These are phyloP conservation scores for Sitta carolinensis DNA, from an alignment of 2,797 vertebrate genomes.

Conservation along the genomic window DNA sequence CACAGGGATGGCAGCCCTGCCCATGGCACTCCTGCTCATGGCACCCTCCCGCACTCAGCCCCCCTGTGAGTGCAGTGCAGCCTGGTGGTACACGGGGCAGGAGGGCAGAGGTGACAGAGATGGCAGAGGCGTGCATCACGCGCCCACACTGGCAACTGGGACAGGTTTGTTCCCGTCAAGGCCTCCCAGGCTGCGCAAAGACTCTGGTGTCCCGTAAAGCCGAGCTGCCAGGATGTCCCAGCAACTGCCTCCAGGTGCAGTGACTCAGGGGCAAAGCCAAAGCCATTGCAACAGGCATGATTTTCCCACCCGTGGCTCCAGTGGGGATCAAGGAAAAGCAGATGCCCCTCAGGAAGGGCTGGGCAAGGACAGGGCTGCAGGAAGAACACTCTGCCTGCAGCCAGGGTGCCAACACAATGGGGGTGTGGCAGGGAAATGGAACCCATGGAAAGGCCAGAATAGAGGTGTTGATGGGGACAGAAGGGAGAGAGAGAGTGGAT, in stretches of 20 bases:
- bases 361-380: not conserved
- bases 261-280: conserved; percentile 21
- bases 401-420: accelerated
- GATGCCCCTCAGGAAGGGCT: not conserved
- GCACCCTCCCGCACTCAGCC: not conserved
- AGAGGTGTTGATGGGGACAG: not conserved
- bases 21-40: accelerated
- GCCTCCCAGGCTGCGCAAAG: not conserved
- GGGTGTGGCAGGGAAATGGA: not conserved
- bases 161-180: not conserved
- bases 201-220: not conserved
- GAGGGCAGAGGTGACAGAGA: not conserved
- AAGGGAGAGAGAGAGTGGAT: not conserved
- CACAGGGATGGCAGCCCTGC: accelerated
- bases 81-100: conserved; percentile 45
- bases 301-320: not conserved
- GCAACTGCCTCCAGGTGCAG: accelerated
- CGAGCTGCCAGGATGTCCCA: not conserved
- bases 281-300: accelerated
- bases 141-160: not conserved
- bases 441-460: accelerated
- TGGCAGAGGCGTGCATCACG: not conserved
- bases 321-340: not conserved
- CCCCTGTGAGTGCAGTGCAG: not conserved
- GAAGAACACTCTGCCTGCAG: not conserved